These are phyloP conservation scores for Agriotes lineatus DNA, from an alignment of 2,888 invertebrate genomes.

Conservation along the genomic window DNA sequence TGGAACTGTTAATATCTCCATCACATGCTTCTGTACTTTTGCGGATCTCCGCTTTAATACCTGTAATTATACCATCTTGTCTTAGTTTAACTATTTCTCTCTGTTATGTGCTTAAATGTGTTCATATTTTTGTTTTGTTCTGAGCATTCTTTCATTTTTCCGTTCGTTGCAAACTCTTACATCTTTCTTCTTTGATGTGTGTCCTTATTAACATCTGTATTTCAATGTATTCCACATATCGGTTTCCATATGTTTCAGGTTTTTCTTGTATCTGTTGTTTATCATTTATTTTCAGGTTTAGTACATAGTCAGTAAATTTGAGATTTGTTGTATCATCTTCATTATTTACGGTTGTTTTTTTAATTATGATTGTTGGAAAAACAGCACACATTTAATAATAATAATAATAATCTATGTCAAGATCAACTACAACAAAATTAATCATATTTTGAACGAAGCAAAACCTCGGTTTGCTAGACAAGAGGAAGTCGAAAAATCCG, in stretches of 20 bases:
- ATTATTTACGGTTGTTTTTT: too few species aligned
- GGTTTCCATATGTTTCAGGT: neutral
- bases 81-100: neutral
- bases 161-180: neutral
- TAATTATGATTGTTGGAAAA: too few species aligned
- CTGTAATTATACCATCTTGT: neutral
- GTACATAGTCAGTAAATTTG: too few species aligned
- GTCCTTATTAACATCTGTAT: neutral
- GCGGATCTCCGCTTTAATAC: too few species aligned
- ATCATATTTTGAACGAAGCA: too few species aligned
- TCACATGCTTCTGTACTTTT: too few species aligned
- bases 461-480: too few species aligned
- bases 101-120: neutral
- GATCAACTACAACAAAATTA: too few species aligned
- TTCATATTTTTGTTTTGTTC: neutral
- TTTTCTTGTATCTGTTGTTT: neutral
- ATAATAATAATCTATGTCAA: too few species aligned
- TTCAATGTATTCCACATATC: constrained; percentile 1
- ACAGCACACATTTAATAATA: too few species aligned
- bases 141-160: neutral
- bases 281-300: neutral
- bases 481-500: too few species aligned
- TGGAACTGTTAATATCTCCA: neutral
- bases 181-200: neutral
- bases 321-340: too few species aligned